These are phyloP conservation scores for Rhogogaster chlorosoma DNA, from an alignment of 2,888 invertebrate species.

Conservation along the genomic window DNA sequence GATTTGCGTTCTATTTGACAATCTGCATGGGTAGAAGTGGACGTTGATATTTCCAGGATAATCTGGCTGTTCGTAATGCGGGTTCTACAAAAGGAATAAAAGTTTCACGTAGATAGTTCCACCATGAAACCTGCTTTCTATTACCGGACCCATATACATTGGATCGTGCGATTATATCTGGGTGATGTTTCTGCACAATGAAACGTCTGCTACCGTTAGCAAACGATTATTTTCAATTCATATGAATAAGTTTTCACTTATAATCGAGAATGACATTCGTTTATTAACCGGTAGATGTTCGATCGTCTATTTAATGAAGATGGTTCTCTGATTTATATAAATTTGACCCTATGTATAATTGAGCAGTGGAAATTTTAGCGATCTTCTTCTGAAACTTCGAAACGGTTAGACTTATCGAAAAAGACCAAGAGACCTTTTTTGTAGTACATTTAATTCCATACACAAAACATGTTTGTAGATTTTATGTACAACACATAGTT, in stretches of 20 bases:
- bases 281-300: not conserved
- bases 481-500: too few species aligned
- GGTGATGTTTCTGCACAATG: not conserved
- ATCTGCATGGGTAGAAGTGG: not conserved
- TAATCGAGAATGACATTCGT: not conserved
- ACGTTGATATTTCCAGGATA: slow-evolving; percentile 1
- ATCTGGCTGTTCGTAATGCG: slow-evolving; percentile 1
- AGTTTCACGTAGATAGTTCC: slow-evolving; percentile 2
- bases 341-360: not conserved
- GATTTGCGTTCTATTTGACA: not conserved
- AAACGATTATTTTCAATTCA: not conserved
- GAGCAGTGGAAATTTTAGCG: not conserved
- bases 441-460: too few species aligned
- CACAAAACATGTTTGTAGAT: too few species aligned
- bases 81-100: not conserved
- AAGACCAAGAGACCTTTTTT: too few species aligned
- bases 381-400: too few species aligned
- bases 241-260: not conserved
- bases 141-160: not conserved
- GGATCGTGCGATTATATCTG: not conserved
- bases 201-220: not conserved
- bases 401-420: too few species aligned
- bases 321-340: not conserved
- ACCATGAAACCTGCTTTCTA: slow-evolving; percentile 13
- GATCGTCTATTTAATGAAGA: not conserved